Percentiles rank a stretch among this genome's conserved stretches.
Evolutionary conservation across 2,113 vertebrate genomes (phyloP).

Genomic region (Hystrix cristata): DNA sequence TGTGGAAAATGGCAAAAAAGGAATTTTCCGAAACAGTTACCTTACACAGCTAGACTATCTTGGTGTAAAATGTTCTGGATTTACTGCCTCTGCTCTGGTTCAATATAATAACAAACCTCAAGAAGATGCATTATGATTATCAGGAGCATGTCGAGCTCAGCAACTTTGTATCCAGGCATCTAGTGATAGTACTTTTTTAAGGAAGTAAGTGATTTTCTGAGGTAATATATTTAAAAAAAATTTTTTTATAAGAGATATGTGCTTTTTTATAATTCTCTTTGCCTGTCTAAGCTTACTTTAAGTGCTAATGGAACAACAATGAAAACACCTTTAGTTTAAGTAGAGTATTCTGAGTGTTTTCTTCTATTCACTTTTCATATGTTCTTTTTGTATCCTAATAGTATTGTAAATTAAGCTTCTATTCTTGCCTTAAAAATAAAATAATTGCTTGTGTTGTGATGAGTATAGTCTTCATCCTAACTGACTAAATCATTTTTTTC

Average conservation of each 20-base stretch:
- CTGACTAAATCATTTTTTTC: background rate
- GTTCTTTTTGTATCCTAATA: background rate
- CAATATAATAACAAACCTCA: background rate
- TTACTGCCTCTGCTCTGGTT: background rate
- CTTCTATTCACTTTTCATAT: background rate
- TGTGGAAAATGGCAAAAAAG: background rate
- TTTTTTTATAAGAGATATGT: background rate
- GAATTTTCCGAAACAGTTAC: background rate
- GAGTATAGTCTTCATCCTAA: background rate
- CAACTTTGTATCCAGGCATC: background rate
- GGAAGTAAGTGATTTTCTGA: background rate
- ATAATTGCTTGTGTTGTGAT: slow-evolving; percentile 19
- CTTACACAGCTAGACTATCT: background rate
- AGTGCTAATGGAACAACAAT: background rate
- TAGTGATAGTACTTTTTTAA: background rate
- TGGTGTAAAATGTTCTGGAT: background rate
- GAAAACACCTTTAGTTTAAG: background rate
- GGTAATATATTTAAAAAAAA: background rate
- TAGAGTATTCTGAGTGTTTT: background rate
- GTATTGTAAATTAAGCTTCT: slow-evolving; percentile 1
- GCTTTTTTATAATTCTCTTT: background rate
- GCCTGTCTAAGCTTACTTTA: background rate
- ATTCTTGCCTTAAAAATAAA: slow-evolving; percentile 29
- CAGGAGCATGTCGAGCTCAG: background rate
- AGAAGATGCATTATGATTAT: background rate